Evolutionary conservation across 30 jellyfish, hydroid and myxozoan genomes (phyloP).

Genomic region (Cassiopea xamachana): DNA sequence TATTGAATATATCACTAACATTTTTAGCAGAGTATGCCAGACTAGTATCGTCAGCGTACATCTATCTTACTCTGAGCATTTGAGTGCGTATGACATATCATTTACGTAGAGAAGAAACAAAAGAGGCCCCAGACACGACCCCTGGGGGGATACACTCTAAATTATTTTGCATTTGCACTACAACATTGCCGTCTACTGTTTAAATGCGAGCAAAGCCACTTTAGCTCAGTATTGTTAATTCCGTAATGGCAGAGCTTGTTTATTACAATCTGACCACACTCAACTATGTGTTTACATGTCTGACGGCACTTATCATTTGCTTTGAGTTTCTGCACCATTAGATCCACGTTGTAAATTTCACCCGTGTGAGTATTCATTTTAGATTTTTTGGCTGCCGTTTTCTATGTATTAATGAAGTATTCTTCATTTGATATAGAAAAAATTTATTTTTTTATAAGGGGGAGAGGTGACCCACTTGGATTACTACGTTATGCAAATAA

Average conservation of each 20-base stretch:
- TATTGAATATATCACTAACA: not conserved
- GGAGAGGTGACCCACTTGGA: too few relatives aligned
- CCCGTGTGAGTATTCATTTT: too few relatives aligned
- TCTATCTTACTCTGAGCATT: not conserved
- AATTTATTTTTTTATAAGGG: too few relatives aligned
- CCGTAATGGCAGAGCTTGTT: not conserved
- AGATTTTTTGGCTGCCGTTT: too few relatives aligned
- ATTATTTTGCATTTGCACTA: not conserved
- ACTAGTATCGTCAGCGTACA: slow-evolving; percentile 2
- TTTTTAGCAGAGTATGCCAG: slow-evolving; percentile 5
- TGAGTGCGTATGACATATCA: not conserved
- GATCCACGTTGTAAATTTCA: too few relatives aligned
- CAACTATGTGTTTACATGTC: too few relatives aligned
- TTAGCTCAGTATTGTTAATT: not conserved
- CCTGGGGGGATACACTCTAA: not conserved
- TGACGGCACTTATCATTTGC: too few relatives aligned
- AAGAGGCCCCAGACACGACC: not conserved
- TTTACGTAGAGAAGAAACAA: not conserved
- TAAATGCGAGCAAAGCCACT: not conserved
- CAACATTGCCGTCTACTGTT: not conserved
- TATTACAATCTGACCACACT: not conserved
- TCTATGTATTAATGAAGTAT: too few relatives aligned
- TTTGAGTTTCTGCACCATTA: too few relatives aligned
- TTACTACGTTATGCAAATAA: too few relatives aligned
- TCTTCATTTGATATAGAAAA: too few relatives aligned